A percentile compares a stretch with the other conserved stretches of the same genome.
phyloP scores from a whole-genome alignment of 2,113 vertebrate genomes.

The Melanerpes aurifrons region DNA sequence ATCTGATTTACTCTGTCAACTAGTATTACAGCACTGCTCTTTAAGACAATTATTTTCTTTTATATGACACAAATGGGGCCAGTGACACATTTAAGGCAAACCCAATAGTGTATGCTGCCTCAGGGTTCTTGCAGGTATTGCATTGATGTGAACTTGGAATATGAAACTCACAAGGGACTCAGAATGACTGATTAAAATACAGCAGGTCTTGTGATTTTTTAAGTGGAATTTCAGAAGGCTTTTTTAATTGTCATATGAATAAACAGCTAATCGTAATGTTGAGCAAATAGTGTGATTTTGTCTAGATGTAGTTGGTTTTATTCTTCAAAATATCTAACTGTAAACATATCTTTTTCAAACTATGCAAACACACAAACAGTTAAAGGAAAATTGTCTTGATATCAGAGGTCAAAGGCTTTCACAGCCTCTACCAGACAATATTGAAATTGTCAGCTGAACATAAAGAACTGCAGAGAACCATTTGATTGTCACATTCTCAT shows the following conservation, averaged over 20 bases:
- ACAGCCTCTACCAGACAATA: not conserved
- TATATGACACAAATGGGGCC: not conserved
- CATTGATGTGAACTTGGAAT: not conserved
- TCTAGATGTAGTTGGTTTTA: not conserved
- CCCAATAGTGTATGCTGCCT: not conserved
- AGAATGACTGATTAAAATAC: not conserved
- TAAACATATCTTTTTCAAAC: not conserved
- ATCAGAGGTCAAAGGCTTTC: not conserved
- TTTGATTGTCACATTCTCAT: fast-evolving
- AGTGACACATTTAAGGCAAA: not conserved
- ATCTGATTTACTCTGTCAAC: not conserved
- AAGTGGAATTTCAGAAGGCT: not conserved
- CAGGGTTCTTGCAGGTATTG: not conserved
- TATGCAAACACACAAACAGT: not conserved
- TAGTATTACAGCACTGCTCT: not conserved
- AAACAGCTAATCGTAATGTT: not conserved
- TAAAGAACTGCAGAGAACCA: not conserved
- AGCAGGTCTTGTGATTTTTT: not conserved
- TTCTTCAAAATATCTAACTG: not conserved
- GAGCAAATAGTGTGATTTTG: not conserved
- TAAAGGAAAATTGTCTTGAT: not conserved
- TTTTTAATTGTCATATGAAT: not conserved
- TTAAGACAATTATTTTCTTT: not conserved
- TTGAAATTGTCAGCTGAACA: not conserved
- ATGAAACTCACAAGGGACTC: not conserved